Evolutionary conservation across 2,888 invertebrate species (phyloP).

Genomic region (Pristionchus fissidentatus): DNA sequence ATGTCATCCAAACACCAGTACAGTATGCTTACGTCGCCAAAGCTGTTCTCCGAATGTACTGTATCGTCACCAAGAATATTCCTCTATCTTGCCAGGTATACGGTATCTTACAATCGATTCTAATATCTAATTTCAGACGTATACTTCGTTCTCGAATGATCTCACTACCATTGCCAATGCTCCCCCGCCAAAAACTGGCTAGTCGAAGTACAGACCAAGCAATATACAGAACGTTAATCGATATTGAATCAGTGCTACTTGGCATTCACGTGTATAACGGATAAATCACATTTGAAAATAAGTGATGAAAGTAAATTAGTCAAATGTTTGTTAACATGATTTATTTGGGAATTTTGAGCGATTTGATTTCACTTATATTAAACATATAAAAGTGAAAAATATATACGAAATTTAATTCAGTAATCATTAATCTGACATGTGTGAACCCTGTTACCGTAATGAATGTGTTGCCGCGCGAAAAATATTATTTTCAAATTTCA

Average conservation of each 20-base stretch:
- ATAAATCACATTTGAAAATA: too few species aligned
- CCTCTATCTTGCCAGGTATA: conserved; percentile 23
- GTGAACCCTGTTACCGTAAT: too few species aligned
- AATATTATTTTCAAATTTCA: background rate
- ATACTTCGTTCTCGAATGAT: background rate
- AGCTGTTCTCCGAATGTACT: conserved; percentile 24
- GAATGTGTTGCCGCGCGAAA: background rate
- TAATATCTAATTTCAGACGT: background rate
- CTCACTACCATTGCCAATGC: background rate
- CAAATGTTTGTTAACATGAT: too few species aligned
- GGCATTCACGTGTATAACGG: conserved; percentile 24
- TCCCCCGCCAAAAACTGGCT: conserved; percentile 14
- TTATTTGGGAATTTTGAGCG: too few species aligned
- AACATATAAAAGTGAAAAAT: too few species aligned
- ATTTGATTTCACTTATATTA: too few species aligned
- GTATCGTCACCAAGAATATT: conserved; percentile 34
- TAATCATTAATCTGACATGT: too few species aligned
- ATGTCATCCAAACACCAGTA: conserved; percentile 55
- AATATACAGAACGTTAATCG: conserved; percentile 38
- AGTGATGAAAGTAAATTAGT: too few species aligned
- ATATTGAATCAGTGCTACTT: conserved; percentile 42
- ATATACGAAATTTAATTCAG: too few species aligned
- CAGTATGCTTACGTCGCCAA: conserved; percentile 32
- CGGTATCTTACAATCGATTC: background rate
- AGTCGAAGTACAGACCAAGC: background rate